Evolutionary conservation across 2,888 invertebrate genomes (phyloP), one percentile per base, ranked within the genome.

Genomic region (Zele albiditarsus): DNA sequence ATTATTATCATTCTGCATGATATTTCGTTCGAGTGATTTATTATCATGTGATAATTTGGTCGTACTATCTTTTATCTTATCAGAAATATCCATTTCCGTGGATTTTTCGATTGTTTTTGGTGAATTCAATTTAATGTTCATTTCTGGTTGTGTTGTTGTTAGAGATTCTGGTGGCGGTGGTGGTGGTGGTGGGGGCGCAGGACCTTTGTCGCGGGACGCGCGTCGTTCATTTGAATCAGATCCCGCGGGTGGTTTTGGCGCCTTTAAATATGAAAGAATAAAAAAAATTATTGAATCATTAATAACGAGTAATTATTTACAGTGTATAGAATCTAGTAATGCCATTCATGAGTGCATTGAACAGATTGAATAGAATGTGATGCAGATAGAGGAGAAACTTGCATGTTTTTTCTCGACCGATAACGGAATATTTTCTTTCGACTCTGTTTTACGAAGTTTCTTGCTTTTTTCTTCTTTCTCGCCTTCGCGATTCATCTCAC

Each of bases 151-250:
- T 80, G 84, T 63, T 81, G 28, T 28, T 28, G 3, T 16, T 28
- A 16, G 0, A n/a, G 16, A 27, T n/a, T 62, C 62, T 16, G 62
- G 25, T 31, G 86, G 74, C 33, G 79, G 78, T 62, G 86, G 83
- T 25, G 87, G 83, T 28, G 93, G 93, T 31, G 95, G 95, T 74
- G 93, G 93, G 14, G 95, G 96, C 62, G 95, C 96, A 76, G 95
- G 95, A 77, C 96, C 96, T 89, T 96, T 96, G 85, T 95, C 95
- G 58, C 91, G 90, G 20, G 92, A 91, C 73, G 90, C 88, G 85
- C 91, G 90, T 76, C 92, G 90, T 82, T 92, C 92, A 67, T 85
- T 88, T 67, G 90, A 90, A 77, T 91, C 92, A 46, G 65, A 80
- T 28, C 75, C 58, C 73, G 82, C 81, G 66, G 88, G 87, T 87